These are phyloP conservation scores for Euspilapteryx auroguttella DNA, from an alignment of 2,888 invertebrate genomes.

Conservation along the genomic window DNA sequence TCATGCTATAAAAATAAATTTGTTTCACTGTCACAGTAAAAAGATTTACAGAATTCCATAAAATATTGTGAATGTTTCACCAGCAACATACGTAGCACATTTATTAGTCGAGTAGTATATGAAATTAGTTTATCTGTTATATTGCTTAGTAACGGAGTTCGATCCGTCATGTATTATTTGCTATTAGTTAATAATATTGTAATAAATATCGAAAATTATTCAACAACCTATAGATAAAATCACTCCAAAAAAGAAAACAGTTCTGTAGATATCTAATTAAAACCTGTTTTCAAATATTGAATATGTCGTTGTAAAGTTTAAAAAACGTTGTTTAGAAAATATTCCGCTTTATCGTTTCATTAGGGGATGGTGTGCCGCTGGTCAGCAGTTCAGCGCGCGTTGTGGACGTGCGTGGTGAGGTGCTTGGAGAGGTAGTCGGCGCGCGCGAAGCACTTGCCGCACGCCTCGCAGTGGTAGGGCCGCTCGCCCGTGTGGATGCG, in stretches of 20 bases:
- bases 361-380: slow-evolving; percentile 8
- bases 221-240: slow-evolving; percentile 38
- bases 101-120: slow-evolving; percentile 3
- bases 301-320: slow-evolving; percentile 39
- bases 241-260: slow-evolving; percentile 44
- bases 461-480: slow-evolving; percentile 90
- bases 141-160: slow-evolving; percentile 19
- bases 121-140: slow-evolving; percentile 5
- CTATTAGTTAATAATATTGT: no score
- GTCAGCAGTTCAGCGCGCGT: slow-evolving; percentile 55
- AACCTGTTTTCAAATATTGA: slow-evolving; percentile 41
- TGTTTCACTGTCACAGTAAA: no score
- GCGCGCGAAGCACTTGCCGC: slow-evolving; percentile 88
- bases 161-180: slow-evolving; percentile 8
- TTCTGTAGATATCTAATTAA: slow-evolving; percentile 41
- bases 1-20: slow-evolving; percentile 1
- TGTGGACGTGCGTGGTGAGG: slow-evolving; percentile 87
- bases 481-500: slow-evolving; percentile 88
- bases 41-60: slow-evolving; percentile 2
- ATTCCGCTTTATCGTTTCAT: slow-evolving; percentile 36
- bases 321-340: slow-evolving; percentile 56
- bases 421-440: slow-evolving; percentile 91
- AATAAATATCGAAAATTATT: slow-evolving; percentile 45
- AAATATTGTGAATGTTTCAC: slow-evolving; percentile 4
- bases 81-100: no score